Base-by-base conservation (phyloP, 2,888 invertebrate genomes). In the Spisula solida region DNA sequence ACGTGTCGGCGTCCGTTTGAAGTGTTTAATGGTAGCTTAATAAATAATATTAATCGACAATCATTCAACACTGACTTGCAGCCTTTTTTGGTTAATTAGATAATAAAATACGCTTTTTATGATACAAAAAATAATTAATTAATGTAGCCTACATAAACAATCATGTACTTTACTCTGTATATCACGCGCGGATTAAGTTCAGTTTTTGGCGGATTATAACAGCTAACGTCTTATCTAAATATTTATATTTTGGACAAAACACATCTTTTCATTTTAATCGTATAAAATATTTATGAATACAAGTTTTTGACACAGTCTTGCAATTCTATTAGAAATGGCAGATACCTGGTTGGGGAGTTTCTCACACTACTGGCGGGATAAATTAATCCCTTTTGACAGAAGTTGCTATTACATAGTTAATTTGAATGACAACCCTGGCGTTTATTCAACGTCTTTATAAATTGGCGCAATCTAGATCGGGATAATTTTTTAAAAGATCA, bases 1-100 rank as follows among this genome's bases (percentile, higher is more conserved):
- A 82, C 25, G 79, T 85, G 81, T 86, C 84, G 70, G 70, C 29
- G 82, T 47, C 8, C 31, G 14, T 82, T 82, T 47, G 82, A 82
- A 25, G 60, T 34, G 14, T 75, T 75, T 75, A 6, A 31, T 34
- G 75, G 29, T 34, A 75, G 12, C n/a, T 31, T 18, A 34, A 75
- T 16, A 75, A 75, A 48, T 51, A 25, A 47, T 78, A 41, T 6
- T 80, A 8, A 80, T 51, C 20, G 80, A 80, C 47, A 48, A 10
- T 25, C 31, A 25, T 47, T 20, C n/a, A 51, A 10, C 47, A 34
- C 34, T 80, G 41, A 25, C 6, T 81, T 31, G n/a, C 41, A 31
- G 51, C 29, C 31, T n/a, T 20, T 20, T 12, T 55, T 0, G 29
- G 31, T 55, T 48, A 48, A 80, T 34, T 56, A 31, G 41, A 41